Percentiles rank a stretch among this genome's conserved stretches.
Conservation (phyloP, 1,140 invertebrate genomes). For the Hetaerina americana region DNA sequence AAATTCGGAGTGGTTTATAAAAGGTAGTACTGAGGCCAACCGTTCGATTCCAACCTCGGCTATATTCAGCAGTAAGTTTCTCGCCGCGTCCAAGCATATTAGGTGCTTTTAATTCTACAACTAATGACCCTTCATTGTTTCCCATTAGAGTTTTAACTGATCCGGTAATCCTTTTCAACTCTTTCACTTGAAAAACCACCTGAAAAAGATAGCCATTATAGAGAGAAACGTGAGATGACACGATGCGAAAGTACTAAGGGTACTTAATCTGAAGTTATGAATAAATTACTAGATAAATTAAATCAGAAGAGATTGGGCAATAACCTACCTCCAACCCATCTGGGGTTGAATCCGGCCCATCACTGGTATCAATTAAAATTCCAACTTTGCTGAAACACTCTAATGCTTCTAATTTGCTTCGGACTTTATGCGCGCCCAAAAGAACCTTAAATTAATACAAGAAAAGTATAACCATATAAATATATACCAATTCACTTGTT, state of each 20-base stretch:
- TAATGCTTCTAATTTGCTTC: conserved; percentile 53
- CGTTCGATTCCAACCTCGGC: conserved; percentile 53
- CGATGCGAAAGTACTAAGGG: conserved; percentile 13
- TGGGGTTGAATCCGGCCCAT: conserved; percentile 48
- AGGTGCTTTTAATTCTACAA: conserved; percentile 52
- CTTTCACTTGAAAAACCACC: conserved; percentile 70
- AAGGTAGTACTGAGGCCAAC: conserved; percentile 57
- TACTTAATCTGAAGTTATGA: neutral
- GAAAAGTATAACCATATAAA: too few species aligned
- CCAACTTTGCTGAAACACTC: conserved; percentile 72
- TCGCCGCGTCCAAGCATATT: conserved; percentile 76
- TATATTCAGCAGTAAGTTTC: conserved; percentile 58
- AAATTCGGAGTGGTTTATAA: conserved; percentile 55
- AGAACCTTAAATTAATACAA: conserved; percentile 38
- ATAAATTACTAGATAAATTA: too few species aligned
- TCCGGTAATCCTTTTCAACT: conserved; percentile 56
- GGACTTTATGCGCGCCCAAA: conserved; percentile 40
- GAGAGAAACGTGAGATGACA: conserved; percentile 9
- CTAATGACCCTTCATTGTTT: conserved; percentile 71
- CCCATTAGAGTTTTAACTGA: conserved; percentile 70
- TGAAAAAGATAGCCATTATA: conserved; percentile 24
- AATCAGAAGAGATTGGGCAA: too few species aligned
- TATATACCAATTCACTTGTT: too few species aligned
- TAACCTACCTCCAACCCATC: conserved; percentile 60
- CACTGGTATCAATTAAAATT: conserved; percentile 70